Evolutionary conservation across 2,888 invertebrate species (phyloP).

Genomic region (Eucera pruinosa): DNA sequence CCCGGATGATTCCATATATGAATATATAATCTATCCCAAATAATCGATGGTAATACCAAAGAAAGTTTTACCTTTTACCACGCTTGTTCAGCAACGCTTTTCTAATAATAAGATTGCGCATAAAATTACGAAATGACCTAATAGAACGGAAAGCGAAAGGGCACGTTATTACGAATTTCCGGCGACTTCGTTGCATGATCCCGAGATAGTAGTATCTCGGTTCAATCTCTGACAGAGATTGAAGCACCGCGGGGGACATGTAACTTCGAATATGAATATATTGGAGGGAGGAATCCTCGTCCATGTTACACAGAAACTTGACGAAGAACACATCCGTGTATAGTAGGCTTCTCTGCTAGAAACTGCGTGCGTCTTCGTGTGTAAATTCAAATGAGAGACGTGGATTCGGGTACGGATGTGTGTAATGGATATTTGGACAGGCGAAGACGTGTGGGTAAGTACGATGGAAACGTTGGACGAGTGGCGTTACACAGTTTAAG

Average conservation of each 20-base stretch:
- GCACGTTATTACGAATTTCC: slow-evolving; percentile 38
- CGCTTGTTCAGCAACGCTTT: too few relatives aligned
- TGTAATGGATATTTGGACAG: slow-evolving; percentile 53
- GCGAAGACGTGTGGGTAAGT: slow-evolving; percentile 2
- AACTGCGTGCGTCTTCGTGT: background rate
- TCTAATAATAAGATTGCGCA: too few relatives aligned
- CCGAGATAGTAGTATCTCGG: slow-evolving; percentile 12
- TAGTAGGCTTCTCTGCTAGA: too few relatives aligned
- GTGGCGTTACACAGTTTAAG: slow-evolving; percentile 59
- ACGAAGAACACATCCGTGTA: background rate
- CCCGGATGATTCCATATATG: too few relatives aligned
- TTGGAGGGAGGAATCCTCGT: slow-evolving; percentile 12
- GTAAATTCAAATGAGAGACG: slow-evolving; percentile 30
- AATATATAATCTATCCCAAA: too few relatives aligned
- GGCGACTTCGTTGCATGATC: slow-evolving; percentile 18
- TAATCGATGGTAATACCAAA: too few relatives aligned
- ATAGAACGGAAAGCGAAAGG: too few relatives aligned
- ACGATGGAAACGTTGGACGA: slow-evolving; percentile 31
- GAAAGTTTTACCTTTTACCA: too few relatives aligned
- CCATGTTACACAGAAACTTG: background rate
- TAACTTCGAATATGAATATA: slow-evolving; percentile 55
- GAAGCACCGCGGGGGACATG: slow-evolving; percentile 26
- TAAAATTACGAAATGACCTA: too few relatives aligned
- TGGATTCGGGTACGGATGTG: background rate
- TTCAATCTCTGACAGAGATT: slow-evolving; percentile 44